Base-by-base conservation (phyloP, 1,140 invertebrate genomes). In the Eciton burchellii region DNA sequence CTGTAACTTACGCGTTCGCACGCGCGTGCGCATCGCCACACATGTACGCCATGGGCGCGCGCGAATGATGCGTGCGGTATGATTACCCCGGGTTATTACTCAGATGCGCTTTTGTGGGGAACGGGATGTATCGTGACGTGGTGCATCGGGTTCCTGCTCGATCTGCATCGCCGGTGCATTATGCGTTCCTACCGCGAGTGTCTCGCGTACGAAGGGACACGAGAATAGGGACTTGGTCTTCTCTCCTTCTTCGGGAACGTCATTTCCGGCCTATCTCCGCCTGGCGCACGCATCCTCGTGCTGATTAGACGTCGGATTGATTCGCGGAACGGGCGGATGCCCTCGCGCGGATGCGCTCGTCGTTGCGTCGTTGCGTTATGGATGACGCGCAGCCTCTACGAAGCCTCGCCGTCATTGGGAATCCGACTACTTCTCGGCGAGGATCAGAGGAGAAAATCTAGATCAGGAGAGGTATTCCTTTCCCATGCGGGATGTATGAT, bases 71-170 rank as follows among this genome's bases (percentile, higher is more conserved):
- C 35, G 68, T 59, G 35, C 63, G 81, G 63, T 65, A 72, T 92
- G 91, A 93, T 93, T 93, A 92, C 90, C 85, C 89, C 89, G 81
- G 89, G 90, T 92, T 92, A 92, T 92, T 92, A 91, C 86, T 73
- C 88, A 89, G 90, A 92, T 92, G 90, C 65, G 87, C 91, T 92
- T 91, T 92, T 92, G 85, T 93, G 83, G 84, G 29, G 11, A 29
- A 11, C 60, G 47, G 82, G 87, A 87, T 63, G 65, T n/a, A n/a
- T 70, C 82, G 72, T 70, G 43, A 52, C 65, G 21, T 59, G 74
- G 74, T 87, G 35, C 89, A 86, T 88, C 85, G 77, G 83, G 74
- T 81, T 70, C 71, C 70, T 77, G 45, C 85, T 56, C 72, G 86
- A 85, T 87, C 81, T 59, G 76, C 84, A 74, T 86, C 68, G 68